phyloP scores from a whole-genome alignment of 2,797 vertebrate species.

The Mormyrops attenuatus region DNA sequence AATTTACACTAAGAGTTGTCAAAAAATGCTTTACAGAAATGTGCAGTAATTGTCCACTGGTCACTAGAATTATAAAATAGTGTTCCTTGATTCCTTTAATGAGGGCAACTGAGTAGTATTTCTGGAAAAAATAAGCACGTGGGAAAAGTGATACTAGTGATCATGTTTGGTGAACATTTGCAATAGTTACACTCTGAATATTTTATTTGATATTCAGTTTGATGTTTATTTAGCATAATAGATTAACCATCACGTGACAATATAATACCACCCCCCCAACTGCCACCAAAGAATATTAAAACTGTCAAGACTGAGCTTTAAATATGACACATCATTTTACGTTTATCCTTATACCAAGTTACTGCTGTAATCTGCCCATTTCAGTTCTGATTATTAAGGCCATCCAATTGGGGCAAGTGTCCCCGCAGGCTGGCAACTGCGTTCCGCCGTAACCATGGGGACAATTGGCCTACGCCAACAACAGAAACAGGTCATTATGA shows the following conservation, averaged over 20 bases:
- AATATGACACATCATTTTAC: background rate
- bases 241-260: background rate
- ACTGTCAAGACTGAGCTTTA: background rate
- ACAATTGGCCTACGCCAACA: background rate
- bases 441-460: background rate
- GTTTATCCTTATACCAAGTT: background rate
- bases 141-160: background rate
- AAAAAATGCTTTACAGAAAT: background rate
- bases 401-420: background rate
- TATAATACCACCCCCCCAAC: background rate
- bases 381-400: background rate
- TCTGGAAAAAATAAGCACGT: background rate
- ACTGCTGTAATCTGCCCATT: background rate
- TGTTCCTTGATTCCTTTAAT: background rate
- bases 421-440: background rate
- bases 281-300: background rate
- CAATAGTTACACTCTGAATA: background rate
- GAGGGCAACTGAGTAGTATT: background rate
- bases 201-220: background rate
- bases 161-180: background rate
- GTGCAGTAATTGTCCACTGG: background rate
- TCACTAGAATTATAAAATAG: background rate
- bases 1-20: background rate
- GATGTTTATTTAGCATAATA: background rate
- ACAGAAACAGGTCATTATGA: conserved; percentile 23